These are phyloP conservation scores for Cebidichthys violaceus DNA, from an alignment of 2,113 vertebrate genomes.

Conservation along the genomic window DNA sequence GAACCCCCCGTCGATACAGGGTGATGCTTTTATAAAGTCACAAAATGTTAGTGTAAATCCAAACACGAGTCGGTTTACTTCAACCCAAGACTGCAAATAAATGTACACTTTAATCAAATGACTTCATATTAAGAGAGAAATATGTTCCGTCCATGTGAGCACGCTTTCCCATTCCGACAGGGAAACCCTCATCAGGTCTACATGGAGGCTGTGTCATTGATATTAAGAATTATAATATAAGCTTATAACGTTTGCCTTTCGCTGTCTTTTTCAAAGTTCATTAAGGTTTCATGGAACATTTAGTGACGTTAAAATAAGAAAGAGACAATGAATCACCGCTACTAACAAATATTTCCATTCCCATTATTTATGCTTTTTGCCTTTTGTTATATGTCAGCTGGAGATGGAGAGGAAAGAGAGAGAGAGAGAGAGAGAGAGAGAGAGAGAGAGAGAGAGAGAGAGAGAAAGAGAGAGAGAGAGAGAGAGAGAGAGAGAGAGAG, in stretches of 20 bases:
- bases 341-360: neutral
- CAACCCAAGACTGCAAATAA: neutral
- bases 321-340: neutral
- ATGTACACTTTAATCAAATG: neutral
- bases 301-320: neutral
- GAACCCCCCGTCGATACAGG: conserved; percentile 4
- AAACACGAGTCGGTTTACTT: conserved; percentile 4
- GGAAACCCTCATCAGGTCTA: neutral
- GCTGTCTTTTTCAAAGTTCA: neutral
- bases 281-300: neutral
- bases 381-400: neutral
- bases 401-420: neutral
- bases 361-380: neutral
- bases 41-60: conserved; percentile 19
- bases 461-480: too few relatives aligned
- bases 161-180: neutral
- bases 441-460: too few relatives aligned
- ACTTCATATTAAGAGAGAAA: conserved; percentile 3
- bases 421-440: too few relatives aligned
- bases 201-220: neutral
- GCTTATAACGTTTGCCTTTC: neutral
- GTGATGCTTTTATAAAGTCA: conserved; percentile 29
- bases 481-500: too few relatives aligned
- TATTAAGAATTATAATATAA: neutral
- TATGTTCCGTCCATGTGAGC: neutral